Percentiles rank a stretch among this genome's conserved stretches.
These are phyloP conservation scores for Julus scandinavius DNA, from an alignment of 2,888 invertebrate species.

Conservation along the genomic window DNA sequence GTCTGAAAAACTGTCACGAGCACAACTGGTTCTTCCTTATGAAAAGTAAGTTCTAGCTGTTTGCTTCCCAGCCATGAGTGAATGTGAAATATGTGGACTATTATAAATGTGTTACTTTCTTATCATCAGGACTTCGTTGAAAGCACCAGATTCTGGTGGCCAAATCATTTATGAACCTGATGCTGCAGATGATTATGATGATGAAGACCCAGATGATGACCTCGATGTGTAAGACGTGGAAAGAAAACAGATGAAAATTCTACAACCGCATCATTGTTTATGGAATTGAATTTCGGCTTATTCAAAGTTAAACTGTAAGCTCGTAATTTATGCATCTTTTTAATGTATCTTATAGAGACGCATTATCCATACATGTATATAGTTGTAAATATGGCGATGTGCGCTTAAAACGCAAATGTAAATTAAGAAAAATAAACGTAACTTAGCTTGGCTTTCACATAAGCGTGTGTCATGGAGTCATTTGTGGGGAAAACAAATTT, in stretches of 20 bases:
- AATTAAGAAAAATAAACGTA: too few species aligned
- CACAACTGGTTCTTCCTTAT: conserved; percentile 52
- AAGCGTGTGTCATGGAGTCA: too few species aligned
- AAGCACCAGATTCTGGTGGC: conserved; percentile 18
- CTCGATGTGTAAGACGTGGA: conserved; percentile 60
- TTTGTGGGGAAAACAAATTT: too few species aligned
- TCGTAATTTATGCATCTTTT: not conserved
- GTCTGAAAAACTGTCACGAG: conserved; percentile 51
- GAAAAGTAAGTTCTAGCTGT: conserved; percentile 27
- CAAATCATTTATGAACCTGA: conserved; percentile 61
- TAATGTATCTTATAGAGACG: not conserved
- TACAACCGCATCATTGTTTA: not conserved
- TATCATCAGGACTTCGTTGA: not conserved
- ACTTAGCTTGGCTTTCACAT: too few species aligned
- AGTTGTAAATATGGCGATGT: too few species aligned
- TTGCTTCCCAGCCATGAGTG: not conserved
- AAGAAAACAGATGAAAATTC: not conserved
- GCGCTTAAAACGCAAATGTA: too few species aligned
- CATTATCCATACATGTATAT: not conserved
- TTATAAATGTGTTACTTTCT: not conserved
- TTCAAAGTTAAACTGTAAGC: not conserved
- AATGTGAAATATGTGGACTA: not conserved
- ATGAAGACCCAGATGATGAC: conserved; percentile 62
- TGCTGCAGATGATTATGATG: conserved; percentile 62
- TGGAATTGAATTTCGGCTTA: not conserved